These are phyloP conservation scores for Hirtodrosophila trivittata DNA, from an alignment of 2,888 invertebrate species.

Conservation along the genomic window DNA sequence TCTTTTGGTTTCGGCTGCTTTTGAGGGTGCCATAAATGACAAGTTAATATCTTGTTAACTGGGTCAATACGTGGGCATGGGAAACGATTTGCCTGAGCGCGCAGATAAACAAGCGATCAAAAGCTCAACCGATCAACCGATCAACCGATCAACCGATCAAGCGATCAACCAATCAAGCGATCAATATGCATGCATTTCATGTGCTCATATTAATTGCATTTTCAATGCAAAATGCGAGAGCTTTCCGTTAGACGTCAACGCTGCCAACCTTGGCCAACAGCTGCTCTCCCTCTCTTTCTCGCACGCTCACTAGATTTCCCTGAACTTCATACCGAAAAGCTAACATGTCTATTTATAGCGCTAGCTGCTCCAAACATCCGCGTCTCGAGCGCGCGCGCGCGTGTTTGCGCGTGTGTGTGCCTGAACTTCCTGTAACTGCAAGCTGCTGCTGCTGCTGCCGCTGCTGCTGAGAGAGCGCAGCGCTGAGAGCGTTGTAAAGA, in stretches of 20 bases:
- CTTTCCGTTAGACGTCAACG: constrained; percentile 70
- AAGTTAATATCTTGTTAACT: constrained; percentile 54
- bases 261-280: constrained; percentile 68
- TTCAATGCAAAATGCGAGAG: constrained; percentile 67
- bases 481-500: background rate
- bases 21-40: constrained; percentile 54
- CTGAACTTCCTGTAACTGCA: constrained; percentile 72
- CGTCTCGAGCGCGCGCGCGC: constrained; percentile 25
- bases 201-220: constrained; percentile 57
- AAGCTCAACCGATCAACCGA: constrained; percentile 16
- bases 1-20: constrained; percentile 33
- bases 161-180: background rate
- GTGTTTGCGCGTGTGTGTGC: constrained; percentile 8
- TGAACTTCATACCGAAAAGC: constrained; percentile 80
- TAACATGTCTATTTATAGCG: constrained; percentile 75
- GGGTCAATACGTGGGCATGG: constrained; percentile 65
- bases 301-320: constrained; percentile 77
- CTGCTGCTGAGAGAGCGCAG: constrained; percentile 20
- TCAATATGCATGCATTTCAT: constrained; percentile 25
- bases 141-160: constrained; percentile 18
- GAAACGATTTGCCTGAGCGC: constrained; percentile 30
- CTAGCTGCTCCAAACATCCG: constrained; percentile 55
- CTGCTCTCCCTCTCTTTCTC: constrained; percentile 37
- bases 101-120: constrained; percentile 28
- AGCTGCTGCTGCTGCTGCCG: constrained; percentile 37